Evolutionary conservation across 2,888 invertebrate species (phyloP), one percentile per base, ranked within the genome.

Genomic region (Yponomeuta sedellus): DNA sequence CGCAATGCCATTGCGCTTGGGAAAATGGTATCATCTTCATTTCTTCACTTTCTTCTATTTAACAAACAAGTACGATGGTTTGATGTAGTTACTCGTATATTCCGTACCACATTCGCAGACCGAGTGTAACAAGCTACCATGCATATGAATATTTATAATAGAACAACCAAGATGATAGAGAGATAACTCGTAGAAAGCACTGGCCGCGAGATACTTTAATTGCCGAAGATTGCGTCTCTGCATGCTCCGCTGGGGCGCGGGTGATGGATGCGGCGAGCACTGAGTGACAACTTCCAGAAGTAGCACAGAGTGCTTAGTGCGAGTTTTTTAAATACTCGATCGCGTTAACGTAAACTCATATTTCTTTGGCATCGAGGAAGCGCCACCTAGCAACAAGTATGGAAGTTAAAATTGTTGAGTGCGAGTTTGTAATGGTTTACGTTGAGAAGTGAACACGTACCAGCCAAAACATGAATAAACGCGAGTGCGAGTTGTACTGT

Each of bases 151-250:
- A 52, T 52, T 52, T 52, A 34, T 34, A 52, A 16, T 52, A 52
- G 44, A 52, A 52, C 44, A 1, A 52, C 16, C 44, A 16, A 52
- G 44, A 52, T 52, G 44, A 52, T 52, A 52, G 44, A 52, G 44
- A 12, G 44, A 52, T 52, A 52, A 52, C 44, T 52, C 44, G 44
- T 52, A 52, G 44, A 52, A 52, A 52, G 44, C 44, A 52, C 44
- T 52, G 2, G 44, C 44, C 16, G 16, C 44, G 16, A 52, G 44
- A 52, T 52, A 34, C 6, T 34, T 34, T 34, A 52, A 52, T 52
- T 16, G 44, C 16, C 44, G 44, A 52, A 52, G 44, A 52, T 52
- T 52, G 44, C 44, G 44, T 16, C 44, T 52, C 16, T 52, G 44
- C 44, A 52, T 16, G 44, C 44, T 52, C 44, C 44, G 44, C 44